These are phyloP conservation scores for Noctua pronuba DNA, from an alignment of 2,888 invertebrate species.

Conservation along the genomic window DNA sequence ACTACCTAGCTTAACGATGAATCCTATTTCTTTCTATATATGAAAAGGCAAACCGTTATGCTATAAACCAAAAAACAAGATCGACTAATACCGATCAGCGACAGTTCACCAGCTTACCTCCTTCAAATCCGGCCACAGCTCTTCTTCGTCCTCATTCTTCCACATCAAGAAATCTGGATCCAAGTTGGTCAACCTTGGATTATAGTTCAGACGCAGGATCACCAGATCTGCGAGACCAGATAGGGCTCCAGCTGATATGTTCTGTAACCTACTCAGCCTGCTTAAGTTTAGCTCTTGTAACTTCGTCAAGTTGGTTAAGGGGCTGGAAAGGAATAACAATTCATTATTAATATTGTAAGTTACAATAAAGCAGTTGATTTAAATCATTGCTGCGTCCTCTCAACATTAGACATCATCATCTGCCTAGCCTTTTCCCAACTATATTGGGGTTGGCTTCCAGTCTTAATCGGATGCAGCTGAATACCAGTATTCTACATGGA, in stretches of 20 bases:
- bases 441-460: no score
- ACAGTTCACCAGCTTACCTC: slow-evolving; percentile 81
- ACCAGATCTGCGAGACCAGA: slow-evolving; percentile 84
- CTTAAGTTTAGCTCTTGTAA: slow-evolving; percentile 91
- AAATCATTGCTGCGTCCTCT: background rate
- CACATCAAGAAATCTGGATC: slow-evolving; percentile 90
- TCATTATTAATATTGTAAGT: background rate
- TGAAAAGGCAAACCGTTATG: no score
- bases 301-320: slow-evolving; percentile 89
- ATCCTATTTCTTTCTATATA: no score
- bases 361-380: background rate
- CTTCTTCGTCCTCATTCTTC: slow-evolving; percentile 79
- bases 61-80: no score
- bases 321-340: slow-evolving; percentile 76
- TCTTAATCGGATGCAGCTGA: no score
- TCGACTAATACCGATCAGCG: no score
- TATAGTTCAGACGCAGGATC: slow-evolving; percentile 90
- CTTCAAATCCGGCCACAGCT: slow-evolving; percentile 91
- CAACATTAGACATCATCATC: no score
- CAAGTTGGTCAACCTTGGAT: slow-evolving; percentile 90
- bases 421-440: no score
- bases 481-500: no score
- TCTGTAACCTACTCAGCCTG: slow-evolving; percentile 90
- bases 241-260: slow-evolving; percentile 86
- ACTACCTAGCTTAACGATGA: no score